A percentile compares a stretch with the other conserved stretches of the same genome.
phyloP scores from a whole-genome alignment of 2,888 invertebrate species.

The Isoperla grammatica region DNA sequence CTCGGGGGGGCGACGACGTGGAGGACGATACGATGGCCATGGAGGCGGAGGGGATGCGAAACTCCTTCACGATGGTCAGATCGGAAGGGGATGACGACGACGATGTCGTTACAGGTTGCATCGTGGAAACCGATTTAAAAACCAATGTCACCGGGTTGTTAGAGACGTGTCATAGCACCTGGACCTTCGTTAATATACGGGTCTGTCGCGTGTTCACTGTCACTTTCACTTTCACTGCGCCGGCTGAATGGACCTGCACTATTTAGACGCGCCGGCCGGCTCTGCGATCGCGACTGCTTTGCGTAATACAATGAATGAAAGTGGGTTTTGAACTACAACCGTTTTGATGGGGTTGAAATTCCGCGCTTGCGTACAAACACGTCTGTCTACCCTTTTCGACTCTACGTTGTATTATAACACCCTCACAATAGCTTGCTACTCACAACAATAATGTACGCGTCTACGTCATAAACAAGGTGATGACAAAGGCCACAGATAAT shows the following conservation, averaged over 20 bases:
- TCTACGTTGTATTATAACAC: no score
- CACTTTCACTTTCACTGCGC: no score
- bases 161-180: no score
- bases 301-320: constrained; percentile 17
- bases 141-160: no score
- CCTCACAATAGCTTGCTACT: no score
- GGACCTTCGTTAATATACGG: no score
- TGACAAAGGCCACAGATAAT: no score
- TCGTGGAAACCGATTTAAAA: not conserved
- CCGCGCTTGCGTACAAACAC: no score
- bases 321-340: constrained; percentile 20
- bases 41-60: constrained; percentile 47
- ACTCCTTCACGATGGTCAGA: constrained; percentile 48
- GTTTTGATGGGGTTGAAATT: not conserved
- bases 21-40: constrained; percentile 35
- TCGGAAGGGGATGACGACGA: constrained; percentile 37
- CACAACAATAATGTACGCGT: no score
- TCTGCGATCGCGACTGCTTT: not conserved
- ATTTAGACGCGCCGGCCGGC: not conserved
- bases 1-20: constrained; percentile 24
- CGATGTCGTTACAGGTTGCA: constrained; percentile 19
- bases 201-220: no score
- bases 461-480: no score
- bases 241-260: not conserved
- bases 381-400: no score